These are phyloP conservation scores for Perca fluviatilis DNA, from an alignment of 2,113 vertebrate genomes.

Conservation along the genomic window DNA sequence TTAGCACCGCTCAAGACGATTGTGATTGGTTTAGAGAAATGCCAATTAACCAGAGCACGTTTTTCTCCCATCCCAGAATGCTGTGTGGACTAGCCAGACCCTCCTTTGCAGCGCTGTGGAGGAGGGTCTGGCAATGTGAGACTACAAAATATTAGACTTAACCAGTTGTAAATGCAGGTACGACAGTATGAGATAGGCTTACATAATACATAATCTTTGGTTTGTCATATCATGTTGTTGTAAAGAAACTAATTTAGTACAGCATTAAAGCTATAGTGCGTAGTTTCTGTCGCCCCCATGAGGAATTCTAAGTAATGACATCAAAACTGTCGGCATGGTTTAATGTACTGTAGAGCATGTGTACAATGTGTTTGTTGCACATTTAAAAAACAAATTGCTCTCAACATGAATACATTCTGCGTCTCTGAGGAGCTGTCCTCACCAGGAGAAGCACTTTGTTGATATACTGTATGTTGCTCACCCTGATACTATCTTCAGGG, in stretches of 20 bases:
- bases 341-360: background rate
- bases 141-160: background rate
- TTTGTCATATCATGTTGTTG: background rate
- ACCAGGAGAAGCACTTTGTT: conserved; percentile 22
- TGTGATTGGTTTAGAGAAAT: no score
- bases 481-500: conserved; percentile 23
- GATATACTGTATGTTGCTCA: background rate
- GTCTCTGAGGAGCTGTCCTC: background rate
- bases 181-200: no score
- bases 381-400: background rate
- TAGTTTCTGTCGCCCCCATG: no score
- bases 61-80: no score
- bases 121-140: no score
- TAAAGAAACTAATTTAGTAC: background rate
- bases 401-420: background rate
- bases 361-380: background rate
- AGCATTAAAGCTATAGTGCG: background rate
- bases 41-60: no score
- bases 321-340: no score
- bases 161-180: background rate
- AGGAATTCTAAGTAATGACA: no score
- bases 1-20: no score
- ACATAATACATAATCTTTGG: background rate
- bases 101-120: no score
- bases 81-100: no score